Percentiles rank a stretch among this genome's conserved stretches.
Evolutionary conservation across 2,797 vertebrate species (phyloP).

Genomic region (Chloroceryle inda): DNA sequence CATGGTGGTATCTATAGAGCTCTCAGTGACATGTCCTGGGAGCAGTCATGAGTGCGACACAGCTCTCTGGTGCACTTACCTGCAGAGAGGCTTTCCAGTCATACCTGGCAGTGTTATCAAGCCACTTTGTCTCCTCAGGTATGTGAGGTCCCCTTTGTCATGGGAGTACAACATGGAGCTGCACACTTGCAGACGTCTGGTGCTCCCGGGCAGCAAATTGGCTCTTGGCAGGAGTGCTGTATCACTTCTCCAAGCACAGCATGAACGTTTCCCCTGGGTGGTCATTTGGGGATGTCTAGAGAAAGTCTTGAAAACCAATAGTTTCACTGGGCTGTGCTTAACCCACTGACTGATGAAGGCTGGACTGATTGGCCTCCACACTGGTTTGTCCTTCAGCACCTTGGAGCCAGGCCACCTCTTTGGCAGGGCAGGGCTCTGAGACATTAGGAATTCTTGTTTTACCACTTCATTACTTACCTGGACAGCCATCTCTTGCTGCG

Average conservation of each 20-base stretch:
- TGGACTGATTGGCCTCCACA: neutral
- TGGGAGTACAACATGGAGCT: neutral
- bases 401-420: neutral
- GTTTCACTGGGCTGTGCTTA: neutral
- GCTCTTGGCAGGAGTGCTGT: neutral
- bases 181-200: neutral
- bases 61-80: neutral
- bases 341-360: neutral
- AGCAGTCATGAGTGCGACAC: neutral
- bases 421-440: neutral
- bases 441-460: neutral
- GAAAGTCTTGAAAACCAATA: neutral
- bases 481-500: neutral
- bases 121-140: neutral
- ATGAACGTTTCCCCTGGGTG: rapidly evolving
- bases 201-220: neutral
- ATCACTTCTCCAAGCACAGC: neutral
- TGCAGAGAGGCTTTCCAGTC: neutral
- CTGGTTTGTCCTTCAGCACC: neutral
- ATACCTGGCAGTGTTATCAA: neutral
- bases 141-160: neutral
- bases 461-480: conserved; percentile 3
- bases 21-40: neutral
- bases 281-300: neutral
- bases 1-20: neutral